Base-by-base conservation (phyloP, 1,140 invertebrate species). In the Physella acuta region DNA sequence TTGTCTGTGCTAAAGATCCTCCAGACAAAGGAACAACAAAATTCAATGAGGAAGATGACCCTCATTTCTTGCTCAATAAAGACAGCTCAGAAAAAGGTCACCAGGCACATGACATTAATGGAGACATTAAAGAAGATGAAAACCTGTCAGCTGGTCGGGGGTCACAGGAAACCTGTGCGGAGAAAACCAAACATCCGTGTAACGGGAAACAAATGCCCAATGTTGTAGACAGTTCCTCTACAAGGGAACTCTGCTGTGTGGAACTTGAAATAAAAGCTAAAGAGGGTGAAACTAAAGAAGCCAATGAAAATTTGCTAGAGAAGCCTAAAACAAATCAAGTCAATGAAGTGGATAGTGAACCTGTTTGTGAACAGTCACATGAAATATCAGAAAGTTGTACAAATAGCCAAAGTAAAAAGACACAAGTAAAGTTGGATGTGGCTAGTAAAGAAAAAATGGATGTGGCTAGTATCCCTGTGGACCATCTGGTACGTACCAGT, bases 271-370 rank as follows among this genome's bases (percentile, higher is more conserved):
- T 11, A 16, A 26, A 56, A 26, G 53, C 11, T 16, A 26, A 56
- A 56, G 28, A 11, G 14, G 26, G 11, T 11, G 14, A 11, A 26
- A 56, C 11, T 8, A 56, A 26, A 16, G 14, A 56, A 26, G 53
- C 8, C 11, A 56, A 26, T 11, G 53, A 56, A 26, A 11, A 56
- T 11, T 11, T 16, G 26, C 11, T 11, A 14, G 44, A n/a, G 44
- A 36, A 69, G 53, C 39, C 37, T 14, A 11, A 16, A 17, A 24
- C 24, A 34, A 2, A 33, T 51, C 56, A 71, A 52, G 62, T 16
- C 17, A 67, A 60, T 16, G 39, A 20, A 30, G 63, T 53, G 26
- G 49, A 67, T 61, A 37, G 20, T 20, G n/a, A 59, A 61, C 39
- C 24, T 26, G n/a, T n/a, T n/a, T n/a, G n/a, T n/a, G n/a, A n/a